These are phyloP conservation scores for Drosophila testacea DNA, from an alignment of 2,888 invertebrate genomes.

Conservation along the genomic window DNA sequence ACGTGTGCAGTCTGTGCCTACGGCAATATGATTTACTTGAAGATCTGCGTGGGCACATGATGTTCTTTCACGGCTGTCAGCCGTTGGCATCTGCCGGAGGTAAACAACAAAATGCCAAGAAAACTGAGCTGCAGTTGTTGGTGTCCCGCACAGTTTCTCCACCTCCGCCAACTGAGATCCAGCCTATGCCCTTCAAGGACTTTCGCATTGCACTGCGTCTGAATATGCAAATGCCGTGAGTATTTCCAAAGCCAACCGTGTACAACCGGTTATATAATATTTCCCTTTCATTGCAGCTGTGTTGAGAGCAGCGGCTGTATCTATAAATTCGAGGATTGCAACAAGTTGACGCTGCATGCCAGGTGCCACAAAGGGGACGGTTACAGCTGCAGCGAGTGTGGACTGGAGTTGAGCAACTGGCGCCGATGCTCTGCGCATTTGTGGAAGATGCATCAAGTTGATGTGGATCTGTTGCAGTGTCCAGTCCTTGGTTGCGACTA, in stretches of 20 bases:
- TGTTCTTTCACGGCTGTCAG: slow-evolving; percentile 76
- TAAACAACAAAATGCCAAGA: neutral
- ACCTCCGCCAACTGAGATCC: slow-evolving; percentile 49
- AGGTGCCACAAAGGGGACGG: slow-evolving; percentile 85
- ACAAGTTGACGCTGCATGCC: slow-evolving; percentile 86
- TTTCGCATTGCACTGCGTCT: slow-evolving; percentile 79
- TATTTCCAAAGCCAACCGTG: neutral
- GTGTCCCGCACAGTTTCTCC: neutral
- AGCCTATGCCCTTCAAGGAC: slow-evolving; percentile 82
- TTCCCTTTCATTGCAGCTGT: slow-evolving; percentile 85
- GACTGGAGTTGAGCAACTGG: slow-evolving; percentile 87
- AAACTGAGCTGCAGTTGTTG: neutral
- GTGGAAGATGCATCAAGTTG: slow-evolving; percentile 89
- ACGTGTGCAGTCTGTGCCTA: slow-evolving; percentile 78
- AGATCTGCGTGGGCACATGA: slow-evolving; percentile 83
- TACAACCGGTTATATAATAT: no score
- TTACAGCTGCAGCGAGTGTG: slow-evolving; percentile 87
- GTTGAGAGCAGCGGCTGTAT: slow-evolving; percentile 86
- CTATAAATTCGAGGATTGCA: slow-evolving; percentile 86
- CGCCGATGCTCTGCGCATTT: slow-evolving; percentile 89
- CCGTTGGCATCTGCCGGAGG: slow-evolving; percentile 42
- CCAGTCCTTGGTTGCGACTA: slow-evolving; percentile 86
- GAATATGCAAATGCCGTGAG: slow-evolving; percentile 70
- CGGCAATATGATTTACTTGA: slow-evolving; percentile 74
- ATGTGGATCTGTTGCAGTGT: slow-evolving; percentile 87